Conservation (phyloP, 2,113 vertebrate genomes). For the Syngnathus floridae region DNA sequence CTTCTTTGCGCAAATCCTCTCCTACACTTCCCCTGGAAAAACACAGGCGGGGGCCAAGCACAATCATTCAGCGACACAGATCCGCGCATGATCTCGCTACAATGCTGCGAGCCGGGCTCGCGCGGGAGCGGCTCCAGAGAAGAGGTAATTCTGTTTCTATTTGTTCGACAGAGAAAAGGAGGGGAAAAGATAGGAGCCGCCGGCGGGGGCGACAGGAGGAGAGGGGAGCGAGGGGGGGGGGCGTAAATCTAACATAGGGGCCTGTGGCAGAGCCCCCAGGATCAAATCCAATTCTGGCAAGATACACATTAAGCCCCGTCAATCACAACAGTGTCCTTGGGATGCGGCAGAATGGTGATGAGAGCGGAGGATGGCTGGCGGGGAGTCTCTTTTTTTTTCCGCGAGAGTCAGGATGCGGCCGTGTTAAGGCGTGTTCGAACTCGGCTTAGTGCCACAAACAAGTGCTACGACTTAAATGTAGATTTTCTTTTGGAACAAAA, state of each 20-base stretch:
- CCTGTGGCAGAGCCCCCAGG: conserved; percentile 78
- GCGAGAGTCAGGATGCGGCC: conserved; percentile 56
- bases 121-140: conserved; percentile 27
- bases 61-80: conserved; percentile 73
- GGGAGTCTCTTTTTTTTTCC: conserved; percentile 49
- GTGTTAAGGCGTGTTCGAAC: conserved; percentile 16
- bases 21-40: conserved; percentile 9
- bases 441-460: background rate
- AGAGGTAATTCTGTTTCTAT: conserved; percentile 83
- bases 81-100: conserved; percentile 67
- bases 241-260: conserved; percentile 76
- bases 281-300: conserved; percentile 88
- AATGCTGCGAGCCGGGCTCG: conserved; percentile 49
- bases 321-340: conserved; percentile 83
- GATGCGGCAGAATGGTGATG: conserved; percentile 77
- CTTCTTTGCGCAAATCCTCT: conserved; percentile 25
- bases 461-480: background rate
- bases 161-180: conserved; percentile 69
- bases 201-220: background rate
- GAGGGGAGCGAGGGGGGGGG: background rate
- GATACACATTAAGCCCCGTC: conserved; percentile 85
- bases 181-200: conserved; percentile 39
- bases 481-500: background rate
- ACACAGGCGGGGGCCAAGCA: conserved; percentile 24
- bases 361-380: conserved; percentile 45